These are phyloP conservation scores for Scomberomorus guttatus DNA, from an alignment of 2,797 vertebrate genomes.

Conservation along the genomic window DNA sequence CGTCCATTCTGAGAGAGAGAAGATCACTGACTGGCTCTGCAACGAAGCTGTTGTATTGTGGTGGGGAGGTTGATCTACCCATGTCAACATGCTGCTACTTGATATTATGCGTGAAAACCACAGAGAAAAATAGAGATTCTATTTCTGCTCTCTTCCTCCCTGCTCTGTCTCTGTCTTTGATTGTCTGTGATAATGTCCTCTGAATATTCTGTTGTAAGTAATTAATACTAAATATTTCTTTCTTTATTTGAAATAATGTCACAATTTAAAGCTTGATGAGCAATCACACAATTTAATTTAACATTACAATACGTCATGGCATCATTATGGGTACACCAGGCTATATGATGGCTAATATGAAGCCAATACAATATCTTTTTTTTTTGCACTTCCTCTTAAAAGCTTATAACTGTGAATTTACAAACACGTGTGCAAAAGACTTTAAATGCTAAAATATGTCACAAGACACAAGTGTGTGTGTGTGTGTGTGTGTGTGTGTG, in stretches of 20 bases:
- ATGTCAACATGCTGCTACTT: conserved; percentile 13
- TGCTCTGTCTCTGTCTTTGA: neutral
- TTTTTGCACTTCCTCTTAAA: neutral
- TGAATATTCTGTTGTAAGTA: neutral
- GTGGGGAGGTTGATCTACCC: conserved; percentile 8
- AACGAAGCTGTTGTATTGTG: conserved; percentile 31
- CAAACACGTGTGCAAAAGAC: neutral
- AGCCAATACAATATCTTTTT: neutral
- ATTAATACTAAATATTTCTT: neutral
- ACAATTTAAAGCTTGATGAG: neutral
- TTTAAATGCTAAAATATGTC: neutral
- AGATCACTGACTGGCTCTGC: conserved; percentile 21
- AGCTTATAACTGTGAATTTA: neutral
- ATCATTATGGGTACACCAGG: neutral
- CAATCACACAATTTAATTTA: neutral
- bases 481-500: no score
- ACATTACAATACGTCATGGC: no score
- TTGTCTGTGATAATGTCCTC: neutral
- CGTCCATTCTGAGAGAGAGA: conserved; percentile 53
- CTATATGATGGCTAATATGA: neutral
- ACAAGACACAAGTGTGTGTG: neutral
- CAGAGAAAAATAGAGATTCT: conserved; percentile 45
- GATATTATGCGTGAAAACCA: conserved; percentile 52
- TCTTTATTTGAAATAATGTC: neutral
- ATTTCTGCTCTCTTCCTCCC: conserved; percentile 38